These are phyloP conservation scores for Sitta europaea DNA, from an alignment of 2,113 vertebrate species.

Conservation along the genomic window DNA sequence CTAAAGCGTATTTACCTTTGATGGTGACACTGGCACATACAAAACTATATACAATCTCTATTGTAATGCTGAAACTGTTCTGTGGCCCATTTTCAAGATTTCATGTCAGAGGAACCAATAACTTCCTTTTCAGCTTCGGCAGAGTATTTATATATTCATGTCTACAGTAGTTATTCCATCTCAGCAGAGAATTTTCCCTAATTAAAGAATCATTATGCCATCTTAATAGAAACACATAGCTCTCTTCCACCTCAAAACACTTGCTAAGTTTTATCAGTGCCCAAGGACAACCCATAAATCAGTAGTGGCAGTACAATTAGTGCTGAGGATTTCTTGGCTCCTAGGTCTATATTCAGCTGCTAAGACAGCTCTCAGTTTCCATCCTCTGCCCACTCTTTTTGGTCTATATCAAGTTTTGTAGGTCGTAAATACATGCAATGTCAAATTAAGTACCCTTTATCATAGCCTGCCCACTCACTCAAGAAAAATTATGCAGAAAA, in stretches of 20 bases:
- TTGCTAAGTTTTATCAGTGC: background rate
- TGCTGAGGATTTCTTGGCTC: background rate
- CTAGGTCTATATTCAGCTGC: background rate
- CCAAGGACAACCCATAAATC: background rate
- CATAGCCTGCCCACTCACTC: background rate
- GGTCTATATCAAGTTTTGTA: background rate
- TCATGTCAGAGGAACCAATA: background rate
- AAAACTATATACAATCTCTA: background rate
- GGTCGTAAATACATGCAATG: background rate
- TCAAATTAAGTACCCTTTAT: background rate
- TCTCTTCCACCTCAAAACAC: background rate
- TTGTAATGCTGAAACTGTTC: background rate
- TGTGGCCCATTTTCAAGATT: background rate
- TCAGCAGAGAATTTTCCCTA: background rate
- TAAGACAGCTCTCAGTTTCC: background rate
- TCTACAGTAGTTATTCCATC: background rate
- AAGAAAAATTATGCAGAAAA: background rate
- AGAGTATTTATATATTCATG: background rate
- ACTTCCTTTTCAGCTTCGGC: background rate
- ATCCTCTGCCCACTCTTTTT: background rate
- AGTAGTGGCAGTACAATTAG: background rate
- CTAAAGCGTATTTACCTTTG: background rate
- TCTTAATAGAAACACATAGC: background rate
- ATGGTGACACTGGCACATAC: background rate
- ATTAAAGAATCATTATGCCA: conserved; percentile 5